Base-by-base conservation (phyloP, 1,140 invertebrate species). In the Campodea augens region DNA sequence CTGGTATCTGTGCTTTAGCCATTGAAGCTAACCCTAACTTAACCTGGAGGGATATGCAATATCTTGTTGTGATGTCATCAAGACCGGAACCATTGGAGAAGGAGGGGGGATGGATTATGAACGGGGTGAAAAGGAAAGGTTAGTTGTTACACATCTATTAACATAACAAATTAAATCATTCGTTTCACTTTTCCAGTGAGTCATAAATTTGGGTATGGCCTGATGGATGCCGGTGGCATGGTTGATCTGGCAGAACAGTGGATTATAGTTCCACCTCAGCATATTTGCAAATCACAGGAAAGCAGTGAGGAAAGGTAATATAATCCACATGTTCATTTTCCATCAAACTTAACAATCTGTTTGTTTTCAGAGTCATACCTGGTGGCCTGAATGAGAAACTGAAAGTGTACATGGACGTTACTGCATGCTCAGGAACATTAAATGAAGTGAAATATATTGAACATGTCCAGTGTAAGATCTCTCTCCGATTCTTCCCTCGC, bases 181-280 rank as follows among this genome's bases (percentile, higher is more conserved):
- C n/a, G n/a, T 47, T 41, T 44, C 38, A 41, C 48, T 49, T 44
- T 53, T 47, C 43, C 57, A 74, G 83, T 91, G 19, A 89, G 83
- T 54, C 89, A 93, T 58, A 89, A 92, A 62, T 97, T 96, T 60
- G 93, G 95, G 7, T 98, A 97, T 60, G 95, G 95, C 13, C 63
- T 98, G 18, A 95, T 98, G 86, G 91, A 98, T 65, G 92, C 90
- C 2, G 78, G 78, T n/a, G 77, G 77, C 5, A 84, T 98, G 78
- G 90, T 97, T 0, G 77, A 71, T 37, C 63, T 93, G 48, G 91
- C 93, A 2, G 78, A 87, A 57, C 76, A 83, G 52, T 98, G 95
- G 95, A 81, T 75, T 3, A 78, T 75, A 12, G 90, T 97, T n/a
- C 92, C 93, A 2, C 78, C 86, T 18, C 91, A 97, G 60, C 87